Evolutionary conservation across 92 coral and sea anemone species (phyloP), one percentile per base, ranked within the genome.

Genomic region (Micromussa lordhowensis): DNA sequence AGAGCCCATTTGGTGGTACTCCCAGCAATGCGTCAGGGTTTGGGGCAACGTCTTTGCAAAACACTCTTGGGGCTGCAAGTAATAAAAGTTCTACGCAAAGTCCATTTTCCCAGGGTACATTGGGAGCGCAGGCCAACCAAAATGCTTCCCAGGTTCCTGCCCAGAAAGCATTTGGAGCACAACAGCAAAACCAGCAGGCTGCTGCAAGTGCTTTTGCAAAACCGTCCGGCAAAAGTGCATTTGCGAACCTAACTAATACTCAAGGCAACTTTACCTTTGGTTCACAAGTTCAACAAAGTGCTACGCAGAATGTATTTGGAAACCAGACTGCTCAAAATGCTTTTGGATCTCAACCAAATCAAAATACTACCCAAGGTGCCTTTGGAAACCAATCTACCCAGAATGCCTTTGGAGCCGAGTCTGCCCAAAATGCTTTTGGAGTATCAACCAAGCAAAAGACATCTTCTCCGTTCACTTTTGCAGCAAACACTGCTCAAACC

Each of bases 351-450:
- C 58, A 72, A 51, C 49, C 71, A 11, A 81, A 70, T 35, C 91
- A 88, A 48, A 51, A 19, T 28, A 48, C 87, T 88, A 35, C 82
- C 72, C 91, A 88, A 49, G 78, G 44, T 48, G 35, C 89, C 16
- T 85, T 80, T 71, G 86, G 93, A 14, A 68, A 82, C 36, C 69
- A 82, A 26, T 6, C 91, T 69, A 79, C 92, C 64, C 91, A 81
- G 77, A 75, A 75, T 89, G 68, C 84, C 28, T 89, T 89, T 72
- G 92, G 92, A 30, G 55, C 70, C 6, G 40, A 77, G 6, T 19
- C 81, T 29, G 82, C 81, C 74, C 82, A 87, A 82, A 85, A 63
- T 86, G 88, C 90, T 53, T 92, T 92, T 85, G 92, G 89, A 57
- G 88, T 80, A 72, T 32, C 85, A 38, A 11, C 82, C 29, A 64